A percentile compares a stretch with the other conserved stretches of the same genome.
phyloP scores from a whole-genome alignment of 2,888 invertebrate species.

The Ennomos erosarius region DNA sequence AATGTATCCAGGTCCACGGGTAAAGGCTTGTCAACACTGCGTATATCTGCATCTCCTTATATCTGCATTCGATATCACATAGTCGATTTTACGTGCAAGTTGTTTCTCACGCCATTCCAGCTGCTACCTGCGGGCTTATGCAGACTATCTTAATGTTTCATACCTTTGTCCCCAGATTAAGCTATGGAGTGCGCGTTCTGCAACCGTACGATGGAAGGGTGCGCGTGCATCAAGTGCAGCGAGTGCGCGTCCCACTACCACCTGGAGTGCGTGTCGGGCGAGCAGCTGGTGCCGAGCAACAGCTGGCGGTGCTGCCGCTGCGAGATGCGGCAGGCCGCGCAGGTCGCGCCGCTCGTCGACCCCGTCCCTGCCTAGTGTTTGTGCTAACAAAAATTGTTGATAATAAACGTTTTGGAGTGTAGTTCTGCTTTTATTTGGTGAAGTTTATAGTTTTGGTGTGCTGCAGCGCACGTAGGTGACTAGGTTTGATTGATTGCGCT shows the following conservation, averaged over 20 bases:
- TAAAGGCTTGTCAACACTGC: no score
- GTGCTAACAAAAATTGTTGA: slow-evolving; percentile 14
- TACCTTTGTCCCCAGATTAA: slow-evolving; percentile 19
- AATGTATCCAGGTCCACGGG: no score
- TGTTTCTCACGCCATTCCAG: no score
- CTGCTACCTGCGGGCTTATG: no score
- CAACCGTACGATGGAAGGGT: slow-evolving; percentile 68
- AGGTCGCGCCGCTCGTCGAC: slow-evolving; percentile 42
- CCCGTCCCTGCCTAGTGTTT: slow-evolving; percentile 48
- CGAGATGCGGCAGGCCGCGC: slow-evolving; percentile 44
- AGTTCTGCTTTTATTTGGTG: slow-evolving; percentile 1
- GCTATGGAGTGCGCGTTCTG: slow-evolving; percentile 71
- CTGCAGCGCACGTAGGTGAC: no score
- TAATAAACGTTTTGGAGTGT: slow-evolving; percentile 17
- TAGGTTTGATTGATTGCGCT: no score
- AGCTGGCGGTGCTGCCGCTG: slow-evolving; percentile 73
- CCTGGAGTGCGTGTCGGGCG: slow-evolving; percentile 68
- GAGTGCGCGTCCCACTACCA: slow-evolving; percentile 68
- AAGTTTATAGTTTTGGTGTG: no score
- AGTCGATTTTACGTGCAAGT: no score
- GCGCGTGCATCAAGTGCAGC: slow-evolving; percentile 73
- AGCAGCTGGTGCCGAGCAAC: slow-evolving; percentile 58
- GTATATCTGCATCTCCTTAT: no score
- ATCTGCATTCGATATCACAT: no score
- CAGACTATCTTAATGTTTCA: no score